Evolutionary conservation across 92 coral and sea anemone genomes (phyloP), one percentile per base, ranked within the genome.

Genomic region (Palythoa grandiflora): DNA sequence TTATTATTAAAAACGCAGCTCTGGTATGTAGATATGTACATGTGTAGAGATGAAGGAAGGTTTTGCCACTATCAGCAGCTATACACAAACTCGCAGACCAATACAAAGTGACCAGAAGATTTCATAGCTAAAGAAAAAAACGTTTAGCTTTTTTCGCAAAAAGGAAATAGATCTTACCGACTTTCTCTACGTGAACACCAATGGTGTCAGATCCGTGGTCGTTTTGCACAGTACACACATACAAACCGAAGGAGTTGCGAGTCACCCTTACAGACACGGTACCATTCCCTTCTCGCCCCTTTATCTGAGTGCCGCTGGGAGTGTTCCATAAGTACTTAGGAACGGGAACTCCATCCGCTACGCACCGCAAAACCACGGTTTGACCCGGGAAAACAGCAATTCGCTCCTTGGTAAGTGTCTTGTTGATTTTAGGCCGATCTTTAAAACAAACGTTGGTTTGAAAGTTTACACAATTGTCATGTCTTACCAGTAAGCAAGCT

Each of bases 381-480:
- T 35, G 84, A 5, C 93, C 94, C 86, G 9, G 91, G 21, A 81
- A 81, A 11, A 61, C 96, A 9, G 95, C 91, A 11, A 93, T 93
- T 51, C 83, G 37, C 12, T 60, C 78, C 48, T 92, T 91, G 50
- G 99, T 95, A 20, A 74, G 87, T 38, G 92, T 92, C 38, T 55
- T 90, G 93, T 95, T 94, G 59, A 97, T 97, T 36, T 84, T 83
- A 51, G 99, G 99, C 2, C 79, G 87, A 79, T 95, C 99, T 97
- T 73, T 10, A 44, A 17, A 79, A n/a, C 63, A 80, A 57, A 73
- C 6, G 21, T 71, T 57, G n/a, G 50, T n/a, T 28, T 28, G 28
- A 5, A 17, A 60, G 37, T 80, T 73, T 73, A 40, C 14, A 28
- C 28, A 28, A 28, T 28, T 28, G 28, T 28, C 0, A 28, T 28